A percentile compares a stretch with the other conserved stretches of the same genome.
phyloP scores from a whole-genome alignment of 2,113 vertebrate species.

The Clarias gariepinus region DNA sequence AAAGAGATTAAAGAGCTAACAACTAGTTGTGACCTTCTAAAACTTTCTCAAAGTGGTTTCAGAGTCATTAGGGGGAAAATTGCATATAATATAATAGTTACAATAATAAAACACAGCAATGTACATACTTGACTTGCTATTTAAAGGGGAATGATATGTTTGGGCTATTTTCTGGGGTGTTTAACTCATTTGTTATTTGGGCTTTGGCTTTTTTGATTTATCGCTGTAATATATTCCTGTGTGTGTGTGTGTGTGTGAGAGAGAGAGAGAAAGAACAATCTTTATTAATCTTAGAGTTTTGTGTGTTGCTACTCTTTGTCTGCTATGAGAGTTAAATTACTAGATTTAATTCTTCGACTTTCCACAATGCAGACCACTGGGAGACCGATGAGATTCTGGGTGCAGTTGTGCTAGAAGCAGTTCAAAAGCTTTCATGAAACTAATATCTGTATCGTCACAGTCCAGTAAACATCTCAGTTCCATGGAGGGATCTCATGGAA shows the following conservation, averaged over 20 bases:
- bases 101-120: not conserved
- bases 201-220: slow-evolving; percentile 16
- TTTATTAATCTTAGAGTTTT: not conserved
- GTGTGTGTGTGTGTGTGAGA: not conserved
- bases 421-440: not conserved
- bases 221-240: not conserved
- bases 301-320: not conserved
- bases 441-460: not conserved
- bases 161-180: not conserved
- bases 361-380: not conserved
- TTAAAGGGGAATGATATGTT: not conserved
- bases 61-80: not conserved
- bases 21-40: not conserved
- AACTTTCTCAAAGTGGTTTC: not conserved
- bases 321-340: not conserved
- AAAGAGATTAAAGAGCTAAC: not conserved
- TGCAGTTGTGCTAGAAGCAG: not conserved
- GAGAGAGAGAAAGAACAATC: not conserved
- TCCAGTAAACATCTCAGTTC: slow-evolving; percentile 1
- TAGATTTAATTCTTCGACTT: not conserved
- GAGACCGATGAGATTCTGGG: not conserved
- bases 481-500: not conserved
- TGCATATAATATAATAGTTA: not conserved
- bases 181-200: not conserved
- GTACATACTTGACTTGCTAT: not conserved